Conservation (phyloP, 2,888 invertebrate genomes). For the Octonoba sinensis region DNA sequence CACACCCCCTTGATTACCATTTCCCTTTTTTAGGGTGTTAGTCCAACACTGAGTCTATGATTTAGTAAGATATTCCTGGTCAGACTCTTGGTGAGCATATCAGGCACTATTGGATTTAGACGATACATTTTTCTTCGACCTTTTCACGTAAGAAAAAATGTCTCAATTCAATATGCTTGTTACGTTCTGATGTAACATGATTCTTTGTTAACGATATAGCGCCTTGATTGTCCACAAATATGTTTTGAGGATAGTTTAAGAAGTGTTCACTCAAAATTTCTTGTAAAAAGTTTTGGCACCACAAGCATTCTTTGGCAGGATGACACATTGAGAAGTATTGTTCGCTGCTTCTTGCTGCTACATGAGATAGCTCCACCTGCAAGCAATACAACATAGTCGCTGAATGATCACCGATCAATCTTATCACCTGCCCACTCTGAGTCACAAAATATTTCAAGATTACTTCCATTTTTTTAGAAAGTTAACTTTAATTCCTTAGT, state of each 20-base stretch:
- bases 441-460: conserved; percentile 9
- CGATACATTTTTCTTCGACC: neutral
- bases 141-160: conserved; percentile 14
- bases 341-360: conserved; percentile 11
- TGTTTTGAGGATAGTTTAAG: neutral
- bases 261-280: neutral
- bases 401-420: conserved; percentile 4
- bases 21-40: too few species aligned
- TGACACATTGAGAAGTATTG: neutral
- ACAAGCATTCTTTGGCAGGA: neutral
- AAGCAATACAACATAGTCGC: neutral
- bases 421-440: conserved; percentile 9
- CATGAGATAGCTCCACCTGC: conserved; percentile 1
- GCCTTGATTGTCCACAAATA: conserved; percentile 7
- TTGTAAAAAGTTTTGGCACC: neutral
- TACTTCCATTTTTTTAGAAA: conserved; percentile 2
- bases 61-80: too few species aligned
- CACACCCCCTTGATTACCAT: too few species aligned
- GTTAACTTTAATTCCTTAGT: conserved; percentile 3
- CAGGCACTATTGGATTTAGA: too few species aligned
- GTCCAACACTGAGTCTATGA: too few species aligned
- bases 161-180: conserved; percentile 12
- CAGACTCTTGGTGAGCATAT: too few species aligned
- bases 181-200: conserved; percentile 10
- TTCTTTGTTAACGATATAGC: conserved; percentile 8